Evolutionary conservation across 2,888 invertebrate genomes (phyloP).

Genomic region (Steinernema carpocapsae): DNA sequence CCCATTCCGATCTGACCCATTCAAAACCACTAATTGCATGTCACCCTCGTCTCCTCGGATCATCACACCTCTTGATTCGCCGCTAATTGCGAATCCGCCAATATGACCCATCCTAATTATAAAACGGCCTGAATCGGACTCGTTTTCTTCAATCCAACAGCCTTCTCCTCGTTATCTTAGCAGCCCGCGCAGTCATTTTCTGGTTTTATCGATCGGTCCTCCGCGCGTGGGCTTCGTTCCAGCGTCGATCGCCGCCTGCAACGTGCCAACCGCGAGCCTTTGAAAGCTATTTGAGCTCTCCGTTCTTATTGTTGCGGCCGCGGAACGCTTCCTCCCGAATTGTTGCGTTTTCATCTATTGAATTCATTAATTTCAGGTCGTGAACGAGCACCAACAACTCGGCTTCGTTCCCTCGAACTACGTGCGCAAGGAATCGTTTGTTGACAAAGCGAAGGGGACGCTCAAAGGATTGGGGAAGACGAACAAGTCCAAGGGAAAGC

Average conservation of each 20-base stretch:
- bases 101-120: constrained; percentile 4
- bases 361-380: constrained; percentile 76
- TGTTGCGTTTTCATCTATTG: no score
- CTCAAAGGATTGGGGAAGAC: constrained; percentile 54
- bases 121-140: not conserved
- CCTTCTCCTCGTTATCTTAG: constrained; percentile 4
- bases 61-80: not conserved
- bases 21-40: not conserved
- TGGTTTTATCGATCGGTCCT: constrained; percentile 19
- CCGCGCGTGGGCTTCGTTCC: not conserved
- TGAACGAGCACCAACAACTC: constrained; percentile 89
- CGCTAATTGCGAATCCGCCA: not conserved
- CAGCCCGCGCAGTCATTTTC: constrained; percentile 8
- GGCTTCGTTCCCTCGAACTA: constrained; percentile 99
- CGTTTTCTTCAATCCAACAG: constrained; percentile 1
- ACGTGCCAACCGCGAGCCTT: not conserved
- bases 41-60: not conserved
- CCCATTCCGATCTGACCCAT: not conserved
- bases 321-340: not conserved
- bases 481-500: constrained; percentile 29
- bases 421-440: constrained; percentile 95
- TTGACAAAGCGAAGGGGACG: constrained; percentile 70
- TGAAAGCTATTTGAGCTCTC: not conserved
- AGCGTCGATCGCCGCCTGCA: not conserved
- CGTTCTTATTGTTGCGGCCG: not conserved